These are phyloP conservation scores for Rallus crepitans DNA, from an alignment of 2,797 vertebrate genomes.

Conservation along the genomic window DNA sequence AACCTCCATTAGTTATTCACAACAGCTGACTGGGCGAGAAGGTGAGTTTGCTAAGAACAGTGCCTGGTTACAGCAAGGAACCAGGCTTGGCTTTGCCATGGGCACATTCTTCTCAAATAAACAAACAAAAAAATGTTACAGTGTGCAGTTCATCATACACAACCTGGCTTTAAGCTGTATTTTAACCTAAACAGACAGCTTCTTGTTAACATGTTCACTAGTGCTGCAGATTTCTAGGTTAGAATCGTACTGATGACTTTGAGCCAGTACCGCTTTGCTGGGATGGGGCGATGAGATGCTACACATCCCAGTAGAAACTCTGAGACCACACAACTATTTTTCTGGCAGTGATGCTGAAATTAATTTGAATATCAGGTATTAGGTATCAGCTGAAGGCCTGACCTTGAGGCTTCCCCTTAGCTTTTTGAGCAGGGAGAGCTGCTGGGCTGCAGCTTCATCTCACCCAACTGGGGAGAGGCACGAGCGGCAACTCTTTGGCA, in stretches of 20 bases:
- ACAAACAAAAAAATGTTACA: neutral
- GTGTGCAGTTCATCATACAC: neutral
- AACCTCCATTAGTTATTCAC: neutral
- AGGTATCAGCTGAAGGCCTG: neutral
- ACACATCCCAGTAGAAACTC: neutral
- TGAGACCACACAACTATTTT: neutral
- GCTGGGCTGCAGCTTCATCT: neutral
- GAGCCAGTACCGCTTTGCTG: neutral
- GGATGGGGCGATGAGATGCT: neutral
- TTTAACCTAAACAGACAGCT: conserved; percentile 49
- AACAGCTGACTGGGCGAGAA: neutral
- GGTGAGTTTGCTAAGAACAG: neutral
- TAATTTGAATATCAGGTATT: neutral
- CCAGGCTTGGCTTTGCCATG: neutral
- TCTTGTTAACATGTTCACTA: conserved; percentile 41
- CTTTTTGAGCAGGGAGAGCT: neutral
- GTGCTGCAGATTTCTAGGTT: conserved; percentile 22
- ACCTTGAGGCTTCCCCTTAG: neutral
- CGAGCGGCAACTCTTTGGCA: neutral
- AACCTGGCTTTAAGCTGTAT: conserved; percentile 30
- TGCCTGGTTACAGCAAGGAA: conserved; percentile 45
- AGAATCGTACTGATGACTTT: neutral
- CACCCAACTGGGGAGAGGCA: accelerated
- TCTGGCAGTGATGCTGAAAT: neutral
- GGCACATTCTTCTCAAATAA: conserved; percentile 27